Percentiles rank a stretch among this genome's conserved stretches.
phyloP scores from a whole-genome alignment of 2,888 invertebrate species.

The Papilio protenor region DNA sequence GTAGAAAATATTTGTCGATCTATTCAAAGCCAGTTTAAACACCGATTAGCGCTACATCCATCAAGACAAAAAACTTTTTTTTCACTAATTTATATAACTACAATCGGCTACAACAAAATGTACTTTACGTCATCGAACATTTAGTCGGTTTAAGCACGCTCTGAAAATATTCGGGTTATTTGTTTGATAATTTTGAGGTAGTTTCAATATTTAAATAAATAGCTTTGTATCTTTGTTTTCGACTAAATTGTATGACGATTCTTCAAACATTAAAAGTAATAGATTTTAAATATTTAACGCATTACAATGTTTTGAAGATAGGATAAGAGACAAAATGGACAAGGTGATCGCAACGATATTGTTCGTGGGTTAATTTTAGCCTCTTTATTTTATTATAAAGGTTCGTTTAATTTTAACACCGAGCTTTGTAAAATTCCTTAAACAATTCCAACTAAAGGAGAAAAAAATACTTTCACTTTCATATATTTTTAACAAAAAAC shows the following conservation, averaged over 20 bases:
- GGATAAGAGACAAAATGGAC: neutral
- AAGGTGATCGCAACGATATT: neutral
- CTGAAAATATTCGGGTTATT: slow-evolving; percentile 42
- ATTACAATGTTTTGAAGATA: neutral
- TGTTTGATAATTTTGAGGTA: slow-evolving; percentile 57
- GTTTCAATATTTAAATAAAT: slow-evolving; percentile 50
- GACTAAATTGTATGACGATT: slow-evolving; percentile 14
- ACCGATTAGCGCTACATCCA: slow-evolving; percentile 37
- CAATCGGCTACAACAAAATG: slow-evolving; percentile 31
- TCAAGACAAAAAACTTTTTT: slow-evolving; percentile 25
- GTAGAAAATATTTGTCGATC: slow-evolving; percentile 30
- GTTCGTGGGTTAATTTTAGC: slow-evolving; percentile 29
- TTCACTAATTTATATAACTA: slow-evolving; percentile 30
- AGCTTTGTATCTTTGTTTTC: slow-evolving; percentile 10
- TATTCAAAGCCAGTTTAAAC: slow-evolving; percentile 33
- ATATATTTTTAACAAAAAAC: neutral
- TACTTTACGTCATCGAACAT: slow-evolving; percentile 35
- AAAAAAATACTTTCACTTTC: neutral
- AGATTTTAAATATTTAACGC: neutral
- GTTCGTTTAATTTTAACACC: slow-evolving; percentile 9
- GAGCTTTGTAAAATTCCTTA: slow-evolving; percentile 25
- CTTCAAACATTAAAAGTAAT: neutral
- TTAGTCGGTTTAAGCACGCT: slow-evolving; percentile 34
- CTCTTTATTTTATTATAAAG: slow-evolving; percentile 24
- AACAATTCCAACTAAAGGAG: neutral